Conservation (phyloP, 2,888 invertebrate genomes). For the Hydroisotoma schaefferi region DNA sequence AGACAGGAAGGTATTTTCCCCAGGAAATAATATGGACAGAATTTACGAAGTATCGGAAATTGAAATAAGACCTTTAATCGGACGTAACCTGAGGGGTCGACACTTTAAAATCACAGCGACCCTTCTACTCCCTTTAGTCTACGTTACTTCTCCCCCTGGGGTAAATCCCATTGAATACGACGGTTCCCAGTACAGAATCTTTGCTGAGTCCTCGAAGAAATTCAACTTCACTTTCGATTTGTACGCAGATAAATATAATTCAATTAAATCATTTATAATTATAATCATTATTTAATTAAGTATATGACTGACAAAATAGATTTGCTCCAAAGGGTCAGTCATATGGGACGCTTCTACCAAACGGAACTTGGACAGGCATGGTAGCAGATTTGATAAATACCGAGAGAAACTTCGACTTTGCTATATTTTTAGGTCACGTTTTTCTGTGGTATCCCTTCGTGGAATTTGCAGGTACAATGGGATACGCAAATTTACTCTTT, state of each 20-base stretch:
- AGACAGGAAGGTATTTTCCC: too few relatives aligned
- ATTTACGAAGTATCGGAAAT: not conserved
- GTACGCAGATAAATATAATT: too few relatives aligned
- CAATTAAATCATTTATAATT: too few relatives aligned
- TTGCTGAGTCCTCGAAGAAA: not conserved
- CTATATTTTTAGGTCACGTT: conserved; percentile 14
- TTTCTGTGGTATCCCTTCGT: conserved; percentile 3
- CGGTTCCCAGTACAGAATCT: conserved; percentile 12
- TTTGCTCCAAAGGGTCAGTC: not conserved
- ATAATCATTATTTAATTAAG: too few relatives aligned
- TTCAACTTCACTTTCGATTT: conserved; percentile 24
- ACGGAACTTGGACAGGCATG: conserved; percentile 26
- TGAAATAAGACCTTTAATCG: not conserved
- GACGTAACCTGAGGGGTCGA: conserved; percentile 6
- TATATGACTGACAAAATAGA: too few relatives aligned
- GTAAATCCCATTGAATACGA: conserved; percentile 1
- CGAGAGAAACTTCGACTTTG: conserved; percentile 12
- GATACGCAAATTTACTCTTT: conserved; percentile 7
- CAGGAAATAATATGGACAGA: not conserved
- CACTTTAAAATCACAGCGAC: conserved; percentile 10
- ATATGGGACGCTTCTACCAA: conserved; percentile 19
- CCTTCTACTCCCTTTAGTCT: conserved; percentile 6
- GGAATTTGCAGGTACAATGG: not conserved
- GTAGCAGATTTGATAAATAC: conserved; percentile 13
- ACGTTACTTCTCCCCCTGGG: not conserved